Evolutionary conservation across 2,113 vertebrate genomes (phyloP).

Genomic region (Maccullochella peelii): DNA sequence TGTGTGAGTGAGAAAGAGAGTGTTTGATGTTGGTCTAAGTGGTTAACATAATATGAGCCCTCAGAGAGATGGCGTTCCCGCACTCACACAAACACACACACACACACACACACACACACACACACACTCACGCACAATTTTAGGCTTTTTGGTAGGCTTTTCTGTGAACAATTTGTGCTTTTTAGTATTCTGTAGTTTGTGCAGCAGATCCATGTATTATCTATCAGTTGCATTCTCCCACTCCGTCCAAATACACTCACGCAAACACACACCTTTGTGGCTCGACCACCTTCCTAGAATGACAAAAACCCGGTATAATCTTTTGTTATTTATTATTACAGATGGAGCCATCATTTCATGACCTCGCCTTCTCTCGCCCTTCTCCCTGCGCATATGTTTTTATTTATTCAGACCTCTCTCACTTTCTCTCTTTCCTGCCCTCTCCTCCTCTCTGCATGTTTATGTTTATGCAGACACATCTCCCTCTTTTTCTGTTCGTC

Average conservation of each 20-base stretch:
- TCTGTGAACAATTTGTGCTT: conserved; percentile 68
- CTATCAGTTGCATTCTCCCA: conserved; percentile 66
- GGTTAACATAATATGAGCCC: conserved; percentile 78
- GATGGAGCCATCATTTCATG: conserved; percentile 74
- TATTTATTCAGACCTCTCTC: conserved; percentile 72
- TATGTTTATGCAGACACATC: conserved; percentile 77
- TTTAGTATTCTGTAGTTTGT: conserved; percentile 68
- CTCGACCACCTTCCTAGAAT: conserved; percentile 54
- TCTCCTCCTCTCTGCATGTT: conserved; percentile 60
- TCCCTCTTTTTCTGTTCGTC: conserved; percentile 49
- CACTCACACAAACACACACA: too few relatives aligned
- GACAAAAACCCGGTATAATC: conserved; percentile 64
- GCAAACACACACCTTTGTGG: conserved; percentile 52
- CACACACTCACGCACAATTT: conserved; percentile 56
- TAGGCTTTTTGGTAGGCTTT: conserved; percentile 62
- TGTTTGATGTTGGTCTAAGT: conserved; percentile 78
- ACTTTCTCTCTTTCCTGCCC: conserved; percentile 51
- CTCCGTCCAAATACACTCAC: conserved; percentile 27
- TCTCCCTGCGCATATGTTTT: conserved; percentile 66
- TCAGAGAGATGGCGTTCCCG: conserved; percentile 64
- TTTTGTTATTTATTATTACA: conserved; percentile 78
- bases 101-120: conserved; percentile 35
- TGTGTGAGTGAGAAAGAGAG: conserved; percentile 25
- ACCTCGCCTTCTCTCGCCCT: conserved; percentile 51
- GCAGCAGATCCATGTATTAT: conserved; percentile 65